Conservation (phyloP, 2,888 invertebrate genomes). For the Agriopis leucophaearia region DNA sequence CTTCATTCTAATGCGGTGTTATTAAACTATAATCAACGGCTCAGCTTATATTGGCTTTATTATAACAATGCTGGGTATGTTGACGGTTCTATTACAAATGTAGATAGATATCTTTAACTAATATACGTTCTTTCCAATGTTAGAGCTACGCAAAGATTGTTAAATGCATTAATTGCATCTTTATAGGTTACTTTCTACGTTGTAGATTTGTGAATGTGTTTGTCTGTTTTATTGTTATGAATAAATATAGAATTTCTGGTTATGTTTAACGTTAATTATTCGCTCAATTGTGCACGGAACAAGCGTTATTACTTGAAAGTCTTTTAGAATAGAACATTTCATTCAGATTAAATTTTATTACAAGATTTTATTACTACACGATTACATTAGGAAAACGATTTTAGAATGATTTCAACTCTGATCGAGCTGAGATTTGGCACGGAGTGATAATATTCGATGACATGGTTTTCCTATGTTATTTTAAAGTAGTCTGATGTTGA, state of each 20-base stretch:
- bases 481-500: too few species aligned
- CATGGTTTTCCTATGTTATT: too few species aligned
- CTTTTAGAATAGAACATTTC: neutral
- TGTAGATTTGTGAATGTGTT: constrained; percentile 35
- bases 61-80: constrained; percentile 66
- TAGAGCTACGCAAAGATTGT: constrained; percentile 55
- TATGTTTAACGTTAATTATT: constrained; percentile 19
- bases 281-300: constrained; percentile 4
- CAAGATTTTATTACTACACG: too few species aligned
- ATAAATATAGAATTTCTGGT: constrained; percentile 24
- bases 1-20: constrained; percentile 43
- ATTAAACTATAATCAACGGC: constrained; percentile 41
- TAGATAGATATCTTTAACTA: constrained; percentile 51
- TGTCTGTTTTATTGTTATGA: constrained; percentile 22
- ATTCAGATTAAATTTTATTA: neutral
- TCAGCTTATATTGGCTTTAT: constrained; percentile 52
- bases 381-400: too few species aligned
- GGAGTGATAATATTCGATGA: too few species aligned
- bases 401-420: too few species aligned
- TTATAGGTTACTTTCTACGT: constrained; percentile 24
- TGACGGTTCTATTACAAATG: constrained; percentile 57
- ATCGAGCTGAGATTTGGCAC: too few species aligned
- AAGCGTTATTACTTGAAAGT: neutral
- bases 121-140: constrained; percentile 57
- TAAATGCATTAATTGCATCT: constrained; percentile 45